Base-by-base conservation (phyloP, 1,140 invertebrate genomes). In the Octopus sinensis region DNA sequence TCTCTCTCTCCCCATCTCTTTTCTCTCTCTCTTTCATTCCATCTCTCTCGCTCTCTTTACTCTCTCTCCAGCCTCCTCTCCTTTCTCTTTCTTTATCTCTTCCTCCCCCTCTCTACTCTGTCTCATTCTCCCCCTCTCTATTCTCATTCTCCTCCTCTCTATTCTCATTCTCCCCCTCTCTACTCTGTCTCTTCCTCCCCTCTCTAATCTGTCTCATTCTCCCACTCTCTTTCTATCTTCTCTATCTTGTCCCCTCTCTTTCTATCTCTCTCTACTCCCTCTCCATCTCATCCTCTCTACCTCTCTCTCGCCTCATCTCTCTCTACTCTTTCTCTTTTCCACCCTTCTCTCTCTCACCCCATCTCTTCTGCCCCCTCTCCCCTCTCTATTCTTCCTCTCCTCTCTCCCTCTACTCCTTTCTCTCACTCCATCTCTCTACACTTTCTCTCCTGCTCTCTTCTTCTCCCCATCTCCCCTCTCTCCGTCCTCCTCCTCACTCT, bases 71-170 rank as follows among this genome's bases (percentile, higher is more conserved):
- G 9, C 62, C 62, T 68, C 62, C n/a, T n/a, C n/a, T n/a, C n/a
- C 62, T 68, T n/a, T 68, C 62, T 68, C 62, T 68, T n/a, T 68
- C 62, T 68, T n/a, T 68, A 9, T 68, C 62, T 68, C 62, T 68
- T n/a, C n/a, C 62, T 68, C 62, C n/a, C 62, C n/a, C 1, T 68
- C 62, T 68, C 62, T 68, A 9, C n/a, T n/a, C n/a, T n/a, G 9
- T 68, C 62, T 68, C 62, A 12, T n/a, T 3, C 62, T 68, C 62
- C n/a, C 62, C n/a, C 62, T 68, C 62, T 68, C 62, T 2, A n/a
- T 1, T 13, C 62, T 68, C n/a, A 10, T 68, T n/a, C 62, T 68
- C 62, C n/a, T 1, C n/a, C 1, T 68, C 62, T 68, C 62, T 68
- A 9, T n/a, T 68, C 62, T 68, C 62, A 12, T n/a, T 3, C 62